Conservation (phyloP, 2,888 invertebrate species). For the Nomada fabriciana region DNA sequence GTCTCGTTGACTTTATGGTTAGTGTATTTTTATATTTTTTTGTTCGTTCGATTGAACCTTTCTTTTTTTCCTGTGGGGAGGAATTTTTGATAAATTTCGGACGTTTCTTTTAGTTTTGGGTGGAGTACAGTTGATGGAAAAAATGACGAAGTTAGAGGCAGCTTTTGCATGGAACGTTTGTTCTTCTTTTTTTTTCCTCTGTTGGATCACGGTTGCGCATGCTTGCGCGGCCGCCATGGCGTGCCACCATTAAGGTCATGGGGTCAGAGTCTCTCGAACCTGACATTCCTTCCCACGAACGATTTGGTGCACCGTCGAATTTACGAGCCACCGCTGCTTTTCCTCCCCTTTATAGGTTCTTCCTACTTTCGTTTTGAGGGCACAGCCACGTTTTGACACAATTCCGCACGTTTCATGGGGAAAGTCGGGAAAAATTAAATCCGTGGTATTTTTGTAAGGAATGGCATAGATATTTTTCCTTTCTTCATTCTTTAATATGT, state of each 20-base stretch:
- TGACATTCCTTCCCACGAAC: slow-evolving; percentile 60
- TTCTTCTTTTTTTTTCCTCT: slow-evolving; percentile 7
- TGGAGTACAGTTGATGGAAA: slow-evolving; percentile 18
- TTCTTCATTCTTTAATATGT: too few species aligned
- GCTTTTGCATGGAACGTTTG: slow-evolving; percentile 38
- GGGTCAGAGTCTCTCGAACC: slow-evolving; percentile 61
- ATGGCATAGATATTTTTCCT: too few species aligned
- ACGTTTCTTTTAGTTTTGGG: not conserved
- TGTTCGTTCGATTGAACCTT: not conserved
- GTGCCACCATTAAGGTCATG: slow-evolving; percentile 60
- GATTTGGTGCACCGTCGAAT: slow-evolving; percentile 54
- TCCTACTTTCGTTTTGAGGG: not conserved
- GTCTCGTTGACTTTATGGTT: slow-evolving; percentile 31
- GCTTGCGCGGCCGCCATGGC: slow-evolving; percentile 45
- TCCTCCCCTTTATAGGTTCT: not conserved
- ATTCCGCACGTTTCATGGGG: not conserved
- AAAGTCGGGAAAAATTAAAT: not conserved
- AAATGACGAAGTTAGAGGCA: slow-evolving; percentile 25
- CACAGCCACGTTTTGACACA: not conserved
- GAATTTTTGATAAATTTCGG: not conserved
- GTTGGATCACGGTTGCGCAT: slow-evolving; percentile 36
- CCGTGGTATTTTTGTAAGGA: too few species aligned
- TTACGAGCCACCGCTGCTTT: slow-evolving; percentile 13
- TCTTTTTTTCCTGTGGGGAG: too few species aligned
- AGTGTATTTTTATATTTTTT: slow-evolving; percentile 16